Conservation (phyloP, 64 coral and sea anemone genomes). For the Montipora capricornis region DNA sequence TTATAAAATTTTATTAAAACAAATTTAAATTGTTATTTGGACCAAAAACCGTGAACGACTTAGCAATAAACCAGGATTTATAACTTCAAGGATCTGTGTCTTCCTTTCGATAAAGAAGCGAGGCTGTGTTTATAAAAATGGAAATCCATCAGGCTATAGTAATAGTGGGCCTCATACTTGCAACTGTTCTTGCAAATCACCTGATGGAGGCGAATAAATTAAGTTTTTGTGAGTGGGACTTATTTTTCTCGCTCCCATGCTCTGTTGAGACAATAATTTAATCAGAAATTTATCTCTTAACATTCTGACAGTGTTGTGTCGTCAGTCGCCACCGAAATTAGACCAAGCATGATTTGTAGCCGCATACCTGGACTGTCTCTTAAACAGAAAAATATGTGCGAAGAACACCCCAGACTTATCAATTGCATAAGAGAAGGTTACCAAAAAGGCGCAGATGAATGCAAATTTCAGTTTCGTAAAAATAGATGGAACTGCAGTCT, state of each 20-base stretch:
- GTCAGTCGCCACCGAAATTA: slow-evolving; percentile 42
- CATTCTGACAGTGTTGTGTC: slow-evolving; percentile 43
- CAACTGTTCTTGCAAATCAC: slow-evolving; percentile 36
- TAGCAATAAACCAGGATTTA: not conserved
- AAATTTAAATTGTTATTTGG: slow-evolving; percentile 21
- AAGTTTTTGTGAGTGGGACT: slow-evolving; percentile 59
- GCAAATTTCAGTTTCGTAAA: slow-evolving; percentile 91
- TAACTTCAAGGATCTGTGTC: not conserved
- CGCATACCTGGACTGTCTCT: slow-evolving; percentile 27
- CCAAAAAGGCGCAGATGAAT: slow-evolving; percentile 75
- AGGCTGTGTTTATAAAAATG: slow-evolving; percentile 10
- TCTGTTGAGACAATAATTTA: slow-evolving; percentile 23
- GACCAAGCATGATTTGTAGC: slow-evolving; percentile 47
- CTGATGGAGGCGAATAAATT: slow-evolving; percentile 35
- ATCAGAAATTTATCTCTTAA: slow-evolving; percentile 45
- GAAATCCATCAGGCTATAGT: not conserved
- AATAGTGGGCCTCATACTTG: not conserved
- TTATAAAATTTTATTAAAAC: slow-evolving; percentile 62
- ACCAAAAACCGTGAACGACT: slow-evolving; percentile 41
- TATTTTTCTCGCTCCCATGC: slow-evolving; percentile 8
- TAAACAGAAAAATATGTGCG: slow-evolving; percentile 49
- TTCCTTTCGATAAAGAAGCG: slow-evolving; percentile 18
- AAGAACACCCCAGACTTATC: slow-evolving; percentile 15
- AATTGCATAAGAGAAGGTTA: slow-evolving; percentile 47
- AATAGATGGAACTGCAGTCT: slow-evolving; percentile 89